These are phyloP conservation scores for Caenorhabditis uteleia DNA, from an alignment of 2,888 invertebrate genomes.

Conservation along the genomic window DNA sequence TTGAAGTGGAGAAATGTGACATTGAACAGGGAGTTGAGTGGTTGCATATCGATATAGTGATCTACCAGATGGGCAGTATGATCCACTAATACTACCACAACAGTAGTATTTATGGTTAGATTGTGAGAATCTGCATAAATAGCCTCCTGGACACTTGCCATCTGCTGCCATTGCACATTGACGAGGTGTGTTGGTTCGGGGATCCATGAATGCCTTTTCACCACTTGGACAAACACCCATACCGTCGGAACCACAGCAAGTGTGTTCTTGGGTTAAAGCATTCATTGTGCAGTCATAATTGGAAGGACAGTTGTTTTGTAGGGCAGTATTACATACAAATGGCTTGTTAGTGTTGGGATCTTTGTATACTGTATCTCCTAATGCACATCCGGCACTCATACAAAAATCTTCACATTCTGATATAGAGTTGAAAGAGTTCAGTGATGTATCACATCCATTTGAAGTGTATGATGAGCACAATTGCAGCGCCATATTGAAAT, in stretches of 20 bases:
- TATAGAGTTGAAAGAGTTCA: constrained; percentile 56
- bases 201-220: constrained; percentile 56
- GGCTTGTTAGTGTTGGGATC: constrained; percentile 52
- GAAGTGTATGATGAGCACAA: constrained; percentile 54
- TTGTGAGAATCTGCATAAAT: constrained; percentile 51
- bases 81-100: constrained; percentile 49
- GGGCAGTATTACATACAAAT: constrained; percentile 49
- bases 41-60: constrained; percentile 49
- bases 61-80: constrained; percentile 49
- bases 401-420: constrained; percentile 61
- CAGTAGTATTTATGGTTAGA: constrained; percentile 53
- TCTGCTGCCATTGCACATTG: constrained; percentile 56
- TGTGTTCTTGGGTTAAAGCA: constrained; percentile 44
- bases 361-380: constrained; percentile 53
- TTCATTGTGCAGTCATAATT: constrained; percentile 49
- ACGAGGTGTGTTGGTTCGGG: constrained; percentile 43
- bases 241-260: constrained; percentile 49
- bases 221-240: constrained; percentile 54
- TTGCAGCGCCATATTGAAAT: constrained; percentile 57
- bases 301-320: constrained; percentile 50
- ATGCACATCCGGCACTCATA: constrained; percentile 46
- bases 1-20: constrained; percentile 40
- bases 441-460: constrained; percentile 58
- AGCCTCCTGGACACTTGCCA: constrained; percentile 49
- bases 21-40: constrained; percentile 49